Percentiles rank a stretch among this genome's conserved stretches.
phyloP scores from a whole-genome alignment of 2,113 vertebrate genomes.

The Muntiacus muntjak region DNA sequence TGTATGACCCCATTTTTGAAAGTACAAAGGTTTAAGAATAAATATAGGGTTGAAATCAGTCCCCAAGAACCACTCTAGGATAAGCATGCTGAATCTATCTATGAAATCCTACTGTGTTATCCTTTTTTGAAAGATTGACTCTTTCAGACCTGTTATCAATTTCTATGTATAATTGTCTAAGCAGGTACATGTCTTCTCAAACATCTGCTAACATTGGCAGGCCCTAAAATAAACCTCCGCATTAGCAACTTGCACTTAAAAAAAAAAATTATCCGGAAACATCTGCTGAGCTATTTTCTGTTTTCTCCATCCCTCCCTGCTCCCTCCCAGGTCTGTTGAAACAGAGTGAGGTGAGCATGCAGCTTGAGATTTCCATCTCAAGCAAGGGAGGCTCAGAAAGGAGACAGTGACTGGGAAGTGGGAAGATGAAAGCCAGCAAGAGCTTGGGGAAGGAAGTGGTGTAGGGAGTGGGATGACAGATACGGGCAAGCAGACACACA shows the following conservation, averaged over 20 bases:
- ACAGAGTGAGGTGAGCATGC: constrained; percentile 67
- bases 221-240: constrained; percentile 75
- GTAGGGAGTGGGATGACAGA: not conserved
- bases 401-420: constrained; percentile 54
- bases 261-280: constrained; percentile 75
- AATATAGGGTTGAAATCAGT: not conserved
- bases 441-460: not conserved
- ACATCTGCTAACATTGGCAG: constrained; percentile 77
- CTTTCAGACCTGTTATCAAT: constrained; percentile 57
- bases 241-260: constrained; percentile 71
- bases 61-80: not conserved
- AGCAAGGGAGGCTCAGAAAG: constrained; percentile 57
- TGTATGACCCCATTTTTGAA: not conserved
- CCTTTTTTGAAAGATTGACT: constrained; percentile 16
- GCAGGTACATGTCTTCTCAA: constrained; percentile 73
- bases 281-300: constrained; percentile 82
- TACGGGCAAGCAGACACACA: not conserved
- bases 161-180: constrained; percentile 72
- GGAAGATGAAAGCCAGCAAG: not conserved
- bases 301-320: constrained; percentile 50
- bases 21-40: constrained; percentile 9
- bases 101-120: constrained; percentile 24
- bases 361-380: constrained; percentile 70
- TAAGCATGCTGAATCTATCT: not conserved
- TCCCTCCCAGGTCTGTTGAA: constrained; percentile 66